phyloP scores from a whole-genome alignment of 2,797 vertebrate species.

The Aphelocoma californica region DNA sequence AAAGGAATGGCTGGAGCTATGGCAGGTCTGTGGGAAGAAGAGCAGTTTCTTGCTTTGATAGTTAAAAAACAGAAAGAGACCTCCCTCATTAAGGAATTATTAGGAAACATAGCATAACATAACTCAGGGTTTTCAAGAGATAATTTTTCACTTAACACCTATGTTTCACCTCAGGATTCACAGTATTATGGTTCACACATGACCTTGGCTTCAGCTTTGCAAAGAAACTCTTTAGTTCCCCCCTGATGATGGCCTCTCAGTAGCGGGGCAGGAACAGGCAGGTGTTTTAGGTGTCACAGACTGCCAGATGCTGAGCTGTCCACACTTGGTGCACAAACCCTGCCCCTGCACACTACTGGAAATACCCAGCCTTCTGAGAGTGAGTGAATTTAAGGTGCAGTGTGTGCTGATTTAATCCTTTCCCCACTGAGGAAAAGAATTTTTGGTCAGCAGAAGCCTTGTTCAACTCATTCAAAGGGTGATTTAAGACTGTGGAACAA shows the following conservation, averaged over 20 bases:
- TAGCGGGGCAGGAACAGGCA: background rate
- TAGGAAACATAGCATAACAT: background rate
- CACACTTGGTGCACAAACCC: background rate
- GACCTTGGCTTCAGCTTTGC: background rate
- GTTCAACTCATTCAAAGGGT: background rate
- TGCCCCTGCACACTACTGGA: background rate
- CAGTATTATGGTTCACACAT: background rate
- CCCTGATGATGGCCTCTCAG: background rate
- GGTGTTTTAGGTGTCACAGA: background rate
- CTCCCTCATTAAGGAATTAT: background rate
- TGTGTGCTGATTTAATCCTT: background rate
- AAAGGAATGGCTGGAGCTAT: background rate
- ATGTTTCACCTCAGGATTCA: background rate
- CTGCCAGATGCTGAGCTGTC: background rate
- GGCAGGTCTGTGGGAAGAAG: background rate
- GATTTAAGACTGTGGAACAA: background rate
- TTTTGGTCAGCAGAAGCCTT: background rate
- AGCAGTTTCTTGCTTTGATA: background rate
- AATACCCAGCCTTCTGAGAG: background rate
- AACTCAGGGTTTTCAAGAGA: background rate
- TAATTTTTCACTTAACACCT: background rate
- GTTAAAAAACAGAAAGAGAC: background rate
- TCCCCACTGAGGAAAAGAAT: background rate
- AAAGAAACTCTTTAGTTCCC: background rate
- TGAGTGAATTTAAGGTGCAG: background rate